phyloP scores from a whole-genome alignment of 2,888 invertebrate genomes.

The Diarsia dahlii region DNA sequence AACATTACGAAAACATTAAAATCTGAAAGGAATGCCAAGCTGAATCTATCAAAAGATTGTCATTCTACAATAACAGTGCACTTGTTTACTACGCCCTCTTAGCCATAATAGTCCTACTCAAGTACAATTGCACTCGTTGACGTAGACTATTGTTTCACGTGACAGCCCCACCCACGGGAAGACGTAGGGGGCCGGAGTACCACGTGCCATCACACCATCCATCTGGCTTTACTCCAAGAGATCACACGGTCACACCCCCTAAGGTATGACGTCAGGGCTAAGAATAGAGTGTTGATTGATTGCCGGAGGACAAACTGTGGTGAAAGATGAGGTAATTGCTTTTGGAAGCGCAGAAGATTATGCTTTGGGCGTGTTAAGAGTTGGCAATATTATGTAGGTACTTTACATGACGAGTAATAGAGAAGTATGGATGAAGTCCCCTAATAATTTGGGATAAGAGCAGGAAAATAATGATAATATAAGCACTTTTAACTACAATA shows the following conservation, averaged over 20 bases:
- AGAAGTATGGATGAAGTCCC: too few relatives aligned
- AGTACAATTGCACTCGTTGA: slow-evolving; percentile 30
- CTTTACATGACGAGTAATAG: too few relatives aligned
- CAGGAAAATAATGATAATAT: too few relatives aligned
- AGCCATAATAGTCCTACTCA: slow-evolving; percentile 31
- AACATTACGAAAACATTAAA: slow-evolving; percentile 4
- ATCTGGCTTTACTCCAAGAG: slow-evolving; percentile 66
- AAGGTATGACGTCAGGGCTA: slow-evolving; percentile 60
- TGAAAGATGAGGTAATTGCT: slow-evolving; percentile 25
- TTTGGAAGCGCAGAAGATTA: neutral
- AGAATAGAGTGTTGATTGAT: slow-evolving; percentile 41
- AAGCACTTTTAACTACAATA: neutral
- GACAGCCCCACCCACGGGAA: slow-evolving; percentile 52
- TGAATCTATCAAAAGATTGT: slow-evolving; percentile 1
- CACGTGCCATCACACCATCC: slow-evolving; percentile 67
- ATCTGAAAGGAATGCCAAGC: slow-evolving; percentile 4
- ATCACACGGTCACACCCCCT: slow-evolving; percentile 76
- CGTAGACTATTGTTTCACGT: slow-evolving; percentile 50
- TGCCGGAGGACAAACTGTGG: slow-evolving; percentile 14
- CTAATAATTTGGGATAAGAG: too few relatives aligned
- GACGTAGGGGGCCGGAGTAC: slow-evolving; percentile 49
- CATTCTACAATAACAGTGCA: neutral
- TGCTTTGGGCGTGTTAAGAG: too few relatives aligned
- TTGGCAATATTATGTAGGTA: too few relatives aligned
- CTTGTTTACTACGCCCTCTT: slow-evolving; percentile 28